A percentile compares a stretch with the other conserved stretches of the same genome.
Conservation (phyloP, 53 echinoderm and acorn worm genomes). For the Luidia sarsii region DNA sequence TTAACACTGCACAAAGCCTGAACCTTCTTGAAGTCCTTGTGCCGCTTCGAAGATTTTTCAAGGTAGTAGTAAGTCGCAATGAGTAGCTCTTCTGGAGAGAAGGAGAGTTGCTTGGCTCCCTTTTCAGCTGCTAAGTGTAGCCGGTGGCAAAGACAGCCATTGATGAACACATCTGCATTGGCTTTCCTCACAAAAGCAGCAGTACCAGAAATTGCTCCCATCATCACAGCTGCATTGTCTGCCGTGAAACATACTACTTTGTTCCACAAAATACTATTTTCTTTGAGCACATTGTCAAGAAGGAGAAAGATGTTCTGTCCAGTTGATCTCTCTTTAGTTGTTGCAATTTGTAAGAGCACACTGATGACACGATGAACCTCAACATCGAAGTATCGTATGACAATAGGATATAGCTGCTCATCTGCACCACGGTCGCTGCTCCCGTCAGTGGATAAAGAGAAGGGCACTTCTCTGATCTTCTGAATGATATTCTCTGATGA, state of each 20-base stretch:
- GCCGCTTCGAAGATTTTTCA: slow-evolving; percentile 60
- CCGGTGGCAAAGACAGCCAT: slow-evolving; percentile 58
- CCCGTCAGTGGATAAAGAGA: slow-evolving; percentile 51
- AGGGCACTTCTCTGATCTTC: slow-evolving; percentile 43
- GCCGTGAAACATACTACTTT: slow-evolving; percentile 61
- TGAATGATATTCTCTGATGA: slow-evolving; percentile 43
- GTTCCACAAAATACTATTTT: slow-evolving; percentile 59
- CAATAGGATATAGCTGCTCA: slow-evolving; percentile 53
- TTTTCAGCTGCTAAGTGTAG: slow-evolving; percentile 67
- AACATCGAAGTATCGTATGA: slow-evolving; percentile 47
- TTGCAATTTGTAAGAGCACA: slow-evolving; percentile 70
- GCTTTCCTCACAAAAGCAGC: slow-evolving; percentile 60
- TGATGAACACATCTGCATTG: slow-evolving; percentile 54
- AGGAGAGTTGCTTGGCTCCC: slow-evolving; percentile 43
- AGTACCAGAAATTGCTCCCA: slow-evolving; percentile 47
- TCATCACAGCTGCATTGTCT: slow-evolving; percentile 65
- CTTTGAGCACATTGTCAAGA: slow-evolving; percentile 53
- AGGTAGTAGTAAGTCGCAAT: slow-evolving; percentile 52
- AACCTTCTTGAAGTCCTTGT: slow-evolving; percentile 35
- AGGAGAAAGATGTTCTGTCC: slow-evolving; percentile 62
- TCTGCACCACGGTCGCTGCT: slow-evolving; percentile 44
- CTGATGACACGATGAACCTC: slow-evolving; percentile 57
- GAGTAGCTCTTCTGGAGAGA: slow-evolving; percentile 52
- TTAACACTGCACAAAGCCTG: slow-evolving; percentile 32
- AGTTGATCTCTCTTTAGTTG: slow-evolving; percentile 68